Evolutionary conservation across 1,140 invertebrate species (phyloP), one percentile per base, ranked within the genome.

Genomic region (Zaprionus vittiger): DNA sequence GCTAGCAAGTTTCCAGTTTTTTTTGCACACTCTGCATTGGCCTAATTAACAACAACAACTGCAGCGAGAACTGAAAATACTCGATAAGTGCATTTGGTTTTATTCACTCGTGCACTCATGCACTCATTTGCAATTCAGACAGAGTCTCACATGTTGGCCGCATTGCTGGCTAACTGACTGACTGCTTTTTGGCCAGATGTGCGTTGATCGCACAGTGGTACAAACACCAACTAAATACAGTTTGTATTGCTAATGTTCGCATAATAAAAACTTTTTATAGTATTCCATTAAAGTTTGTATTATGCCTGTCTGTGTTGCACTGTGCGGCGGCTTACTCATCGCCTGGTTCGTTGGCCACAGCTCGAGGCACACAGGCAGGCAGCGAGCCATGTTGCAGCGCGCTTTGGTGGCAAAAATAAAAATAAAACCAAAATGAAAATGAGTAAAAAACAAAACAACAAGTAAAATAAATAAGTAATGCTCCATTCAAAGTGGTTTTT

Each of bases 181-280:
- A 20, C 66, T 80, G 67, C 68, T 83, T 89, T 87, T 87, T 79
- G 74, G 84, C 80, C 84, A 87, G 83, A 89, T 87, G 84, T 81
- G 56, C 28, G 17, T 64, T 52, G 47, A 52, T 52, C 20, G 47
- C 47, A 52, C 47, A 52, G 47, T 52, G 47, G 47, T 24, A 4
- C 47, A 14, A 52, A 24, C 4, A 15, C 4, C 15, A 15, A 41
- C 12, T 49, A 49, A n/a, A 9, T 49, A 17, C 7, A 22, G 38
- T 11, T 41, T 41, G 38, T n/a, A 41, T 41, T 34, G 9, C 31
- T 3, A 34, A 34, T 41, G 4, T n/a, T 41, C 15, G 4, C 38
- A 15, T 15, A 9, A n/a, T n/a, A n/a, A 17, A 2, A 52, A 52
- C 20, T 34, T 11, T 34, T 34, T 34, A 34, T 52, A 22, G 20